These are phyloP conservation scores for Trinectes maculatus DNA, from an alignment of 2,113 vertebrate species.

Conservation along the genomic window DNA sequence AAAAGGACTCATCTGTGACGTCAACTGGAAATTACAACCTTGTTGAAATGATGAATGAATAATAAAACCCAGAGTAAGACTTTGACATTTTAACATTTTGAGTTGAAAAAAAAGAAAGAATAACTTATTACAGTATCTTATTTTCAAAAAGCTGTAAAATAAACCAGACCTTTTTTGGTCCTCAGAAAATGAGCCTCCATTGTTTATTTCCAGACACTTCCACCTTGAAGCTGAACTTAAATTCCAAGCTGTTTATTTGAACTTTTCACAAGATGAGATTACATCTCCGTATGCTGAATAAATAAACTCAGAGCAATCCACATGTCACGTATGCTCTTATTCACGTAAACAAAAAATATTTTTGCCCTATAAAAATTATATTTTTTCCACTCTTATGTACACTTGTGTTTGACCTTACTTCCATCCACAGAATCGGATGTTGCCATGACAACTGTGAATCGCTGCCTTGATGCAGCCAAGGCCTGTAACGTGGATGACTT, in stretches of 20 bases:
- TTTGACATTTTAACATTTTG: too few species aligned
- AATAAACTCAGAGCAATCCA: too few species aligned
- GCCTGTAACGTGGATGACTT: slow-evolving; percentile 89
- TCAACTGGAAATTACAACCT: not conserved
- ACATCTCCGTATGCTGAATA: slow-evolving; percentile 17
- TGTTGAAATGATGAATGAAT: not conserved
- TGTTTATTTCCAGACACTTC: slow-evolving; percentile 11
- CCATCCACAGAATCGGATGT: slow-evolving; percentile 76
- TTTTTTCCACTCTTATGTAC: slow-evolving; percentile 19
- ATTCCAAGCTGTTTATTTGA: slow-evolving; percentile 1
- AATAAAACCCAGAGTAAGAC: not conserved
- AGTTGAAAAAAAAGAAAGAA: too few species aligned
- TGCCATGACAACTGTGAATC: slow-evolving; percentile 82
- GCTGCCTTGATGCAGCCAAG: slow-evolving; percentile 91
- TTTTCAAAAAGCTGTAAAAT: slow-evolving; percentile 14
- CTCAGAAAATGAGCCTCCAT: not conserved
- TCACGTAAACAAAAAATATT: not conserved
- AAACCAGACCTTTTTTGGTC: not conserved
- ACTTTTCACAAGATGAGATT: slow-evolving; percentile 5
- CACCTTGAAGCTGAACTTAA: slow-evolving; percentile 7
- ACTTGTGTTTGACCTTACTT: slow-evolving; percentile 28
- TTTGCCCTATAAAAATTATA: slow-evolving; percentile 8
- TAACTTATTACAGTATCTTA: too few species aligned
- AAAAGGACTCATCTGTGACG: not conserved
- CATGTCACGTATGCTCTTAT: not conserved